Evolutionary conservation across 2,113 vertebrate species (phyloP).

Genomic region (Dicerorhinus sumatrensis): DNA sequence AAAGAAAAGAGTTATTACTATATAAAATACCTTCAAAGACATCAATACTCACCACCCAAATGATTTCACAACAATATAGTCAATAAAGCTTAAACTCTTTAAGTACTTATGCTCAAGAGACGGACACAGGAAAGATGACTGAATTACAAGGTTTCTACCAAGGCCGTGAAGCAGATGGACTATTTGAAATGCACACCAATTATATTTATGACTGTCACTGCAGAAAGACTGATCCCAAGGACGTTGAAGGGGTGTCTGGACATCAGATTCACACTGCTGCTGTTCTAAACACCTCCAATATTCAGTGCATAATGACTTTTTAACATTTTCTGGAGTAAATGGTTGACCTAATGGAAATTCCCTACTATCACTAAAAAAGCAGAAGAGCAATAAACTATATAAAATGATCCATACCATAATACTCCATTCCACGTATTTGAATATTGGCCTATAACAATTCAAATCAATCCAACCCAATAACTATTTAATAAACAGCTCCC

Average conservation of each 20-base stretch:
- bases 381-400: not conserved
- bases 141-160: not conserved
- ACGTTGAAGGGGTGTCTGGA: not conserved
- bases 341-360: not conserved
- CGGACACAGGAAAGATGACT: not conserved
- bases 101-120: not conserved
- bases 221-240: not conserved
- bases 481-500: not conserved
- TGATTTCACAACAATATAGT: not conserved
- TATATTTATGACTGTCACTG: not conserved
- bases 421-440: not conserved
- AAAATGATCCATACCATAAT: not conserved
- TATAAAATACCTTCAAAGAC: constrained; percentile 16
- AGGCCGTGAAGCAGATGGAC: not conserved
- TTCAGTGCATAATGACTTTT: not conserved
- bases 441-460: not conserved
- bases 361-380: not conserved
- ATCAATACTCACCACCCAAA: not conserved
- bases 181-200: not conserved
- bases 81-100: not conserved
- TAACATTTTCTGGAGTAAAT: not conserved
- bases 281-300: constrained; percentile 36
- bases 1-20: not conserved
- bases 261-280: not conserved
- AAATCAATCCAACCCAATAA: not conserved